Percentiles rank a stretch among this genome's conserved stretches.
Evolutionary conservation across 2,888 invertebrate species (phyloP).

Genomic region (Leuctra nigra): DNA sequence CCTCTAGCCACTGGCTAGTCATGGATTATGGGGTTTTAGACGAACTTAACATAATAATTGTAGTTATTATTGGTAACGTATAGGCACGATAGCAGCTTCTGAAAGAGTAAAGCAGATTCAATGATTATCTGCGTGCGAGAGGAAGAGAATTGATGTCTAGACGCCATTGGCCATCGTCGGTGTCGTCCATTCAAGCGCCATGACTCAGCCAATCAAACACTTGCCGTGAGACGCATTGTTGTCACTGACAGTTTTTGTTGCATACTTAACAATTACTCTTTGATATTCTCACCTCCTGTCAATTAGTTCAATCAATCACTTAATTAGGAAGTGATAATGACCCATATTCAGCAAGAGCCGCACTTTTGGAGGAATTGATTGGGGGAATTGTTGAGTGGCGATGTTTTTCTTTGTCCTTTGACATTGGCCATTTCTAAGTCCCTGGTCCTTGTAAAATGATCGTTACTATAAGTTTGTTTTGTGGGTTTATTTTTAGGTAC

Average conservation of each 20-base stretch:
- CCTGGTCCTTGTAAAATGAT: too few species aligned
- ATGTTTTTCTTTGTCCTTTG: too few species aligned
- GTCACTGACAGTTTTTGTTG: not conserved
- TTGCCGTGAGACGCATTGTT: not conserved
- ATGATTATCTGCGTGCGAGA: not conserved
- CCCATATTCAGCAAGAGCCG: too few species aligned
- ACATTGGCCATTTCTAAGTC: too few species aligned
- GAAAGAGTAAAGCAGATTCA: not conserved
- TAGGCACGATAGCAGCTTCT: constrained; percentile 11
- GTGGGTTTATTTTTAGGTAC: too few species aligned
- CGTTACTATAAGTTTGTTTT: too few species aligned
- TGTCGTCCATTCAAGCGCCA: not conserved
- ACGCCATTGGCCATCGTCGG: not conserved
- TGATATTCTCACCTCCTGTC: constrained; percentile 9
- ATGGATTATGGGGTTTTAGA: constrained; percentile 15
- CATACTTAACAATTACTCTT: constrained; percentile 2
- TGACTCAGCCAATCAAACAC: constrained; percentile 8
- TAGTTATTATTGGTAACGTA: constrained; percentile 16
- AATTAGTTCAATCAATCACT: constrained; percentile 14
- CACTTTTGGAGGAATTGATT: too few species aligned
- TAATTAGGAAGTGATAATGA: constrained; percentile 15
- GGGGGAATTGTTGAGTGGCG: too few species aligned
- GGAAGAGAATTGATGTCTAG: not conserved
- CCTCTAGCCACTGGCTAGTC: constrained; percentile 9
- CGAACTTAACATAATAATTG: constrained; percentile 16